Base-by-base conservation (phyloP, 2,797 vertebrate species). In the Aratinga solstitialis region DNA sequence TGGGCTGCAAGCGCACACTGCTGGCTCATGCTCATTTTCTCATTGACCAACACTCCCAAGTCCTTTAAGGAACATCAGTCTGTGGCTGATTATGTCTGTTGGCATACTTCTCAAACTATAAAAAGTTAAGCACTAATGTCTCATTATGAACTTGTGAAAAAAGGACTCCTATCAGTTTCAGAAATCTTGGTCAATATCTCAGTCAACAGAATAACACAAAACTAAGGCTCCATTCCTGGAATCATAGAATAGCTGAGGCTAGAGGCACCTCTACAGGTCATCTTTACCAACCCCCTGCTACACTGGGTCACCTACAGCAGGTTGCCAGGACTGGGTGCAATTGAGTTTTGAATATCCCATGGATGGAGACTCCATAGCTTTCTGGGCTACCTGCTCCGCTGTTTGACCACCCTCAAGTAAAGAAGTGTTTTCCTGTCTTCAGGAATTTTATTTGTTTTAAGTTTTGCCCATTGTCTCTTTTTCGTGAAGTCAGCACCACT, bases 21-120 rank as follows among this genome's bases (percentile, higher is more conserved):
- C 43, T 5, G 19, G 9, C 43, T 43, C 43, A 19, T 43, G 43
- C 9, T 43, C 43, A 19, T 43, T 43, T 43, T 43, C 43, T 43
- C 43, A 19, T 43, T 19, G 18, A 43, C 42, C 43, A 43, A 43
- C 43, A 19, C 43, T 43, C 43, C 43, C 43, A 43, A 10, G 43
- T 43, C 43, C 43, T 43, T 51, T 90, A 56, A 48, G 51, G 61
- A 89, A 21, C 30, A 29, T 17, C 29, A 7, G 6, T 15, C 20
- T 82, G 56, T 1, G 7, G 8, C 14, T 53, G 51, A 47, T 54
- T 8, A 23, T 2, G 15, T 30, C 65, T 81, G 59, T 12, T 66
- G 23, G n/a, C 32, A 8, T 5, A 18, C 36, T 38, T 45, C 69
- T 42, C 1, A 0, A 47, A 42, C 21, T 7, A 17, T 6, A 18